phyloP scores from a whole-genome alignment of 2,888 invertebrate genomes.

The Melinopterus prodromus region DNA sequence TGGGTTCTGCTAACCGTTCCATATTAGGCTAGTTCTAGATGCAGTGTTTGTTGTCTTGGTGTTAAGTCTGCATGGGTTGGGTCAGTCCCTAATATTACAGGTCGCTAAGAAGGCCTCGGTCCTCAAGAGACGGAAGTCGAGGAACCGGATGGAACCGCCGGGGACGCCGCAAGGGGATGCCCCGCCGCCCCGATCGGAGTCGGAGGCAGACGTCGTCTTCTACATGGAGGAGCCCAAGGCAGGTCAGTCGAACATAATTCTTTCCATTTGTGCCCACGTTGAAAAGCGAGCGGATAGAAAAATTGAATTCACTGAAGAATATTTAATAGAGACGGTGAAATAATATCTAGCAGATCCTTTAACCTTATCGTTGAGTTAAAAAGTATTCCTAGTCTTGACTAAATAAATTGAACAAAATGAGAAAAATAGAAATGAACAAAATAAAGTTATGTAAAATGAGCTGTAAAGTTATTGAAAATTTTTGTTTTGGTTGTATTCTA shows the following conservation, averaged over 20 bases:
- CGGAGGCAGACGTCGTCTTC: constrained; percentile 71
- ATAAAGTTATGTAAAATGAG: too few relatives aligned
- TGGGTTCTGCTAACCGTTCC: constrained; percentile 12
- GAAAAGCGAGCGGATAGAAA: not conserved
- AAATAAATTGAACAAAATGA: too few relatives aligned
- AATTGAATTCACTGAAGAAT: not conserved
- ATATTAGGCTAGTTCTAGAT: constrained; percentile 55
- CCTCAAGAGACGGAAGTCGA: constrained; percentile 73
- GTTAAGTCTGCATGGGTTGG: constrained; percentile 62
- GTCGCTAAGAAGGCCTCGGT: constrained; percentile 79
- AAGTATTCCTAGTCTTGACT: too few relatives aligned
- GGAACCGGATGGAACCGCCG: constrained; percentile 69
- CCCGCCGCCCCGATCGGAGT: constrained; percentile 61
- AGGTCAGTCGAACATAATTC: constrained; percentile 56
- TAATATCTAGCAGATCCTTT: too few relatives aligned
- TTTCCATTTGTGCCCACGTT: not conserved
- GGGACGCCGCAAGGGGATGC: constrained; percentile 51
- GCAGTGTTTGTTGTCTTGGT: constrained; percentile 60
- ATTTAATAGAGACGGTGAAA: too few relatives aligned
- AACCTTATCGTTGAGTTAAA: too few relatives aligned
- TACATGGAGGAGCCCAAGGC: constrained; percentile 72
- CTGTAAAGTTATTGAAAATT: too few relatives aligned
- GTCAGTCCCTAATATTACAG: constrained; percentile 76
- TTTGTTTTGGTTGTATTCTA: too few relatives aligned
- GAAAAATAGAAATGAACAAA: too few relatives aligned